A percentile compares a stretch with the other conserved stretches of the same genome.
Conservation (phyloP, 1,140 invertebrate species). For the Scaptomyza graminum region DNA sequence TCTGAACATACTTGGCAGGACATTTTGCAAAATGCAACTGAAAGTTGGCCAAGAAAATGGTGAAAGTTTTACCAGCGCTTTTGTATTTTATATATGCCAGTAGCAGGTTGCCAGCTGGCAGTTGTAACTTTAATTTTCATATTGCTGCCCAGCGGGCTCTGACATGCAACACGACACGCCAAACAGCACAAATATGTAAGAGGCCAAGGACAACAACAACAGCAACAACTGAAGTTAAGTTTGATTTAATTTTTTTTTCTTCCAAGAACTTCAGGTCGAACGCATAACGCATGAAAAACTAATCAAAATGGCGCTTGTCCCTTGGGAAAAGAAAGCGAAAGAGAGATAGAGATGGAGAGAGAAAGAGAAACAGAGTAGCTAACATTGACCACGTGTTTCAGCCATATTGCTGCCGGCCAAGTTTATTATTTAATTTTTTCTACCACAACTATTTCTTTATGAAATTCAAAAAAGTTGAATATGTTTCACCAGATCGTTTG, state of each 20-base stretch:
- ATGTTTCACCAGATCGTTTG: slow-evolving; percentile 54
- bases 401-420: slow-evolving; percentile 44
- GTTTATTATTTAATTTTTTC: slow-evolving; percentile 48
- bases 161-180: slow-evolving; percentile 9
- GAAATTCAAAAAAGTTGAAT: slow-evolving; percentile 57
- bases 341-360: too few species aligned
- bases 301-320: slow-evolving; percentile 48
- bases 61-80: slow-evolving; percentile 70
- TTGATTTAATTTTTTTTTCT: slow-evolving; percentile 50
- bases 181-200: slow-evolving; percentile 18
- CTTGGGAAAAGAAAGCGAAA: slow-evolving; percentile 6
- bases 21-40: slow-evolving; percentile 71
- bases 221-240: slow-evolving; percentile 30
- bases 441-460: neutral
- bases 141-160: slow-evolving; percentile 2
- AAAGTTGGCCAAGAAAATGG: slow-evolving; percentile 78
- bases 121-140: slow-evolving; percentile 55
- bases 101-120: slow-evolving; percentile 17
- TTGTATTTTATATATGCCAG: slow-evolving; percentile 48
- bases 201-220: slow-evolving; percentile 17
- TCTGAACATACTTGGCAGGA: slow-evolving; percentile 58
- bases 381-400: slow-evolving; percentile 24
- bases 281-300: slow-evolving; percentile 53
- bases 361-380: too few species aligned
- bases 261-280: slow-evolving; percentile 29